Percentiles rank a stretch among this genome's conserved stretches.
These are phyloP conservation scores for Sebastiscus tertius DNA, from an alignment of 2,797 vertebrate genomes.

Conservation along the genomic window DNA sequence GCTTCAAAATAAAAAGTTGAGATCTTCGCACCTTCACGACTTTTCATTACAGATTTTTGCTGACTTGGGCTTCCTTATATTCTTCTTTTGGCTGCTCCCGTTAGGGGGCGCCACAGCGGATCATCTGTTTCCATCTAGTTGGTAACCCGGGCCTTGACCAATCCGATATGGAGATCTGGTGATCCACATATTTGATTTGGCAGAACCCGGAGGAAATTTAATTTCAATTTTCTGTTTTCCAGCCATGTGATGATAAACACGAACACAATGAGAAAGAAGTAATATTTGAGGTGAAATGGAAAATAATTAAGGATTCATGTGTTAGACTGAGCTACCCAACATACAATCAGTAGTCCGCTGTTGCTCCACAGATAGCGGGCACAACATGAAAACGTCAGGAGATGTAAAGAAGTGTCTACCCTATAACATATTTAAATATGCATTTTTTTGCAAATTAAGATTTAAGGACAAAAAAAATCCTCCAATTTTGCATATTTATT, in stretches of 20 bases:
- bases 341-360: neutral
- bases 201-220: too few species aligned
- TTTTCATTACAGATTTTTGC: neutral
- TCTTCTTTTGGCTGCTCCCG: too few species aligned
- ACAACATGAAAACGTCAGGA: neutral
- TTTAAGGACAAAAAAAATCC: neutral
- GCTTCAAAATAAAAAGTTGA: neutral
- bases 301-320: neutral
- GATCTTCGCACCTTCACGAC: neutral
- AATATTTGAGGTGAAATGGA: neutral
- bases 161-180: too few species aligned
- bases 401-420: neutral
- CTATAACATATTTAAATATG: neutral
- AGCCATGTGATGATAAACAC: neutral
- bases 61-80: too few species aligned
- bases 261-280: neutral
- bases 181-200: too few species aligned
- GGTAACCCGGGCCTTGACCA: too few species aligned
- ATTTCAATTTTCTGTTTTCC: too few species aligned
- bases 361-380: neutral
- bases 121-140: too few species aligned
- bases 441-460: neutral
- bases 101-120: rapidly evolving
- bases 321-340: neutral
- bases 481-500: neutral